Evolutionary conservation across 2,113 vertebrate genomes (phyloP).

Genomic region (Accipiter virgatus): DNA sequence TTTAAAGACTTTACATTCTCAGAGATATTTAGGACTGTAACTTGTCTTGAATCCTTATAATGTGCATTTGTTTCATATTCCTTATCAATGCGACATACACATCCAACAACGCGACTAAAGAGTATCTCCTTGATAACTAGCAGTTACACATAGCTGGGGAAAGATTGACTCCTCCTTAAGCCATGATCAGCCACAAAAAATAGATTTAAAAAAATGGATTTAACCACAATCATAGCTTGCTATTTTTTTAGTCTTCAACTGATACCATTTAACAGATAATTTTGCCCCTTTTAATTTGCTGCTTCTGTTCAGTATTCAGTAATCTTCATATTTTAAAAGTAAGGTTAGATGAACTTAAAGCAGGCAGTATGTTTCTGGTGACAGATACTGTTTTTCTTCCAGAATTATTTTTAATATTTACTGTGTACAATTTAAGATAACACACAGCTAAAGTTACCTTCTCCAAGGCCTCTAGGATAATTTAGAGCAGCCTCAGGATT

Average conservation of each 20-base stretch:
- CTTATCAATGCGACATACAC: background rate
- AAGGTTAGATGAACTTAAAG: background rate
- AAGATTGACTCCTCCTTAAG: background rate
- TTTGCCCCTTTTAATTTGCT: background rate
- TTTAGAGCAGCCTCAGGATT: background rate
- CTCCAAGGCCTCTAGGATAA: background rate
- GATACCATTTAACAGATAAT: background rate
- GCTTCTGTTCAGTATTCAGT: background rate
- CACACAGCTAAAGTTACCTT: background rate
- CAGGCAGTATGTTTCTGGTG: background rate
- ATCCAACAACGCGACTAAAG: background rate
- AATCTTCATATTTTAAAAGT: background rate
- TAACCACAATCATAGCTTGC: background rate
- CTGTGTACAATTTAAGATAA: background rate
- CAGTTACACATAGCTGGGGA: background rate
- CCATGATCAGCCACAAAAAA: background rate
- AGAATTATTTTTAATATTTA: background rate
- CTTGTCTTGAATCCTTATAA: background rate
- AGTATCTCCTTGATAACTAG: background rate
- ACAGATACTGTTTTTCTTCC: background rate
- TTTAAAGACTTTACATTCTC: background rate
- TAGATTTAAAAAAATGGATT: background rate
- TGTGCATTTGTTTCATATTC: background rate
- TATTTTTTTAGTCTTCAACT: background rate
- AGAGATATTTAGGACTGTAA: background rate